Base-by-base conservation (phyloP, 2,888 invertebrate species). In the Drosophila subsilvestris region DNA sequence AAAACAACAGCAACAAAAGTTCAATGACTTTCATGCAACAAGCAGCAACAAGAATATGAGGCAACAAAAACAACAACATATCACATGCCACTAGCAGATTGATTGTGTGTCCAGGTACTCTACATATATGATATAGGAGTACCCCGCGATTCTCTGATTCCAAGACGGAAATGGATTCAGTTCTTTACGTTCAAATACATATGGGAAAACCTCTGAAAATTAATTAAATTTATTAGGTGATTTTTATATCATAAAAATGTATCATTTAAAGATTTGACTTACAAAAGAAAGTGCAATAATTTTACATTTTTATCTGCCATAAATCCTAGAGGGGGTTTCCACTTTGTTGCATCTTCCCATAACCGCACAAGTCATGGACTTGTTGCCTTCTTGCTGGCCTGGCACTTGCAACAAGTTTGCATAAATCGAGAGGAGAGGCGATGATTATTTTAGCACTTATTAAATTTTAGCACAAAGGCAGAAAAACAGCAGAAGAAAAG, bases 391-490 rank as follows among this genome's bases (percentile, higher is more conserved):
- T 32, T 37, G 37, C 22, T 25, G 22, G 6, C 22, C 37, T 7
- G 14, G 37, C 37, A 37, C 37, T 63, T 66, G 63, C 63, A 66
- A 80, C 70, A 75, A 73, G 86, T 76, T 85, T 85, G 73, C 82
- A 85, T 85, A 85, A 66, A 75, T 73, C 71, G 37, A 56, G 71
- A 14, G 37, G 37, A 37, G 37, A 37, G 37, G 14, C 73, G 80
- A 80, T 86, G 83, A 82, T 86, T 78, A 78, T 86, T 86, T 80
- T 56, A 86, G 79, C 86, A 83, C 86, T 83, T 83, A 83, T 83
- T 86, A 80, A 83, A 86, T 83, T 83, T 80, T 67, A 83, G 83
- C 80, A 80, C 80, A 78, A 67, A 32, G 29, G 43, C 59, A 32
- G 29, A 42, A 68, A 22, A 53, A 63, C 45, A 58, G 20, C 62